A percentile compares a stretch with the other conserved stretches of the same genome.
These are phyloP conservation scores for Cataglyphis albicans DNA, from an alignment of 2,888 invertebrate genomes.

Conservation along the genomic window DNA sequence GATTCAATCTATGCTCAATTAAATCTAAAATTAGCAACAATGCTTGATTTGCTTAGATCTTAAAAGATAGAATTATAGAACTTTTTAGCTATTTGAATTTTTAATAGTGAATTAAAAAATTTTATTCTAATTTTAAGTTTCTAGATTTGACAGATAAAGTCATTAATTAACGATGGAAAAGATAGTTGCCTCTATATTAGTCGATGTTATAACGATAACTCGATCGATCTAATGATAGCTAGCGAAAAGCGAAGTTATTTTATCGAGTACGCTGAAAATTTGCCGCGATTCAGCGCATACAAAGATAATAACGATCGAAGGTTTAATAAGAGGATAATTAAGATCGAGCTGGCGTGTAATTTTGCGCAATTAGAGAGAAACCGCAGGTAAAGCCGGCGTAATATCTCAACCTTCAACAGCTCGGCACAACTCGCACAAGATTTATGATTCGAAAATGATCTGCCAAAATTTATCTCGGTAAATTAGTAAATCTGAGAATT, in stretches of 20 bases:
- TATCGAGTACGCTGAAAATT: constrained; percentile 8
- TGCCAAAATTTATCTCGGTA: constrained; percentile 14
- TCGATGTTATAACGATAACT: neutral
- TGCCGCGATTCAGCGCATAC: neutral
- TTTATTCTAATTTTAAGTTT: neutral
- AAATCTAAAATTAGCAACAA: neutral
- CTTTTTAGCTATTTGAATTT: neutral
- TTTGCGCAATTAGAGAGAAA: constrained; percentile 49
- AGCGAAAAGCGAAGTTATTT: neutral
- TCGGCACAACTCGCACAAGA: constrained; percentile 24
- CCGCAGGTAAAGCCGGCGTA: constrained; percentile 37
- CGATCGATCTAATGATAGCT: neutral
- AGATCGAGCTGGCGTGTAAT: constrained; percentile 42
- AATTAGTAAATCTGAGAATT: constrained; percentile 21
- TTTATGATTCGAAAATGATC: constrained; percentile 44
- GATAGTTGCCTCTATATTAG: neutral
- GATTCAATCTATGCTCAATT: neutral
- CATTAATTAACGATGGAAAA: neutral
- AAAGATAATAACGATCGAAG: constrained; percentile 31
- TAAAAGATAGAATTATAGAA: neutral
- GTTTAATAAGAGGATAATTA: constrained; percentile 48
- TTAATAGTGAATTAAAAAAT: neutral
- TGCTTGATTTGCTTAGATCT: neutral
- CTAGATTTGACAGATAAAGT: neutral
- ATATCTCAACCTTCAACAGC: constrained; percentile 43